These are phyloP conservation scores for Willisornis vidua DNA, from an alignment of 2,113 vertebrate species.

Conservation along the genomic window DNA sequence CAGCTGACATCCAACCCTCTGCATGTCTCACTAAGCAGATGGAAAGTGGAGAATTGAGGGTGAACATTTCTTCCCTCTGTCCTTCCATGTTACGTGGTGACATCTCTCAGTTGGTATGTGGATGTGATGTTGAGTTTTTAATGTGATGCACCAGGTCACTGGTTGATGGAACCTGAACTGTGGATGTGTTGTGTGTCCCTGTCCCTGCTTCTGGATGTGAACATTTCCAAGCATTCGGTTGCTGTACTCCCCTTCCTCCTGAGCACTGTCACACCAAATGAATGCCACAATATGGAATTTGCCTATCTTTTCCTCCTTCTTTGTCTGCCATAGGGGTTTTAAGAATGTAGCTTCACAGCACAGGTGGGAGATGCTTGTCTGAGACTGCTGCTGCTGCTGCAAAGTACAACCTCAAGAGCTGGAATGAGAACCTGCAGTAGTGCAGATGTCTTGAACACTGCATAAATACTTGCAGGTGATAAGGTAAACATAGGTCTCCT, in stretches of 20 bases:
- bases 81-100: neutral
- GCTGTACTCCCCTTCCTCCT: neutral
- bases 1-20: neutral
- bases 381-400: neutral
- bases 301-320: neutral
- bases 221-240: fast-evolving
- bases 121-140: neutral
- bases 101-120: neutral
- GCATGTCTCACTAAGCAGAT: neutral
- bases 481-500: neutral
- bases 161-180: neutral
- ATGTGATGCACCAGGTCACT: neutral
- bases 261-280: too few relatives aligned
- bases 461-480: neutral
- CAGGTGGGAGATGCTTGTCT: neutral
- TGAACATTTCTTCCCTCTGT: neutral
- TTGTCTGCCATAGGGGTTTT: neutral
- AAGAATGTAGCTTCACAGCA: neutral
- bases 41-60: neutral
- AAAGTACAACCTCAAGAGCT: neutral
- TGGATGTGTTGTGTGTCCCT: neutral
- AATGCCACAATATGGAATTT: neutral
- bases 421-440: neutral
- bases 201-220: neutral
- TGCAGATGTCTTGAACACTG: neutral